Evolutionary conservation across 2,113 vertebrate species (phyloP).

Genomic region (Rhinogobius similis): DNA sequence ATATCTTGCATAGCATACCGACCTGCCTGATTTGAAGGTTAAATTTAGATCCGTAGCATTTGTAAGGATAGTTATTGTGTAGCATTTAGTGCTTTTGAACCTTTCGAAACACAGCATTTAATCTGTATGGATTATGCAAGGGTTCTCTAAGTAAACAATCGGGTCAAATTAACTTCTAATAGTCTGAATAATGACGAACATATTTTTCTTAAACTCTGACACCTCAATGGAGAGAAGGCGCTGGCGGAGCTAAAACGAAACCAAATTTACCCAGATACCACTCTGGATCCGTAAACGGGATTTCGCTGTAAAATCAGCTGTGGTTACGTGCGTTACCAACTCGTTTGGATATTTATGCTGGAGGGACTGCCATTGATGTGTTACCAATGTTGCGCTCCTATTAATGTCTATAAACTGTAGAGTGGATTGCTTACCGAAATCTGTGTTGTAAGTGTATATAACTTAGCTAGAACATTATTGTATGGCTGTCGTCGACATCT

Average conservation of each 20-base stretch:
- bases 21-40: slow-evolving; percentile 4
- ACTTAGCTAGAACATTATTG: too few relatives aligned
- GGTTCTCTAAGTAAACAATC: background rate
- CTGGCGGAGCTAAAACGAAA: slow-evolving; percentile 38
- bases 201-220: background rate
- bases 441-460: background rate
- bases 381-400: background rate
- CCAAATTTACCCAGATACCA: background rate
- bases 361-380: background rate
- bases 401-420: background rate
- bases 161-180: slow-evolving; percentile 9
- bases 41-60: slow-evolving; percentile 1
- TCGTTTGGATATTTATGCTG: background rate
- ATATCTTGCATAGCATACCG: background rate
- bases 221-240: background rate
- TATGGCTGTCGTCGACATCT: too few relatives aligned
- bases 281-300: background rate
- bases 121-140: background rate
- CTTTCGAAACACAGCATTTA: background rate
- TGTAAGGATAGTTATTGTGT: background rate
- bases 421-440: background rate
- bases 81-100: background rate
- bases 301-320: background rate
- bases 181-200: slow-evolving; percentile 14
- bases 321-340: background rate